phyloP scores from a whole-genome alignment of 2,113 vertebrate species.

The Plecturocebus donacophilus region DNA sequence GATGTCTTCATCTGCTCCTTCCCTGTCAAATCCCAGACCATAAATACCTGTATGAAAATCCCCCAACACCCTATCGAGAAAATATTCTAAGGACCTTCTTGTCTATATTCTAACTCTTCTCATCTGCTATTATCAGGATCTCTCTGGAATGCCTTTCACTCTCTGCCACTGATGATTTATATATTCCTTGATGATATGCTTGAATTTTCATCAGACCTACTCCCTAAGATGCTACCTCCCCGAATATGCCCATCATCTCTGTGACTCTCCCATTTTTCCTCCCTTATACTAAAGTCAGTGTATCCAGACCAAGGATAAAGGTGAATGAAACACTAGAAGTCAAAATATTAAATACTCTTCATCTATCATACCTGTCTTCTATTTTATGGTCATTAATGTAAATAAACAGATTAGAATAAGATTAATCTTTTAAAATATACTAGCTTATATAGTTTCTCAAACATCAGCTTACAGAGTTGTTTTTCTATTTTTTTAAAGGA shows the following conservation, averaged over 20 bases:
- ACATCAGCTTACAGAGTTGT: neutral
- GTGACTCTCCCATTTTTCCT: neutral
- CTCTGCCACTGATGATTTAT: neutral
- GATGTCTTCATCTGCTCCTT: neutral
- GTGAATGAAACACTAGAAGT: neutral
- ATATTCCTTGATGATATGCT: neutral
- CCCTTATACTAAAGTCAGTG: neutral
- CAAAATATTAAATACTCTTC: constrained; percentile 17
- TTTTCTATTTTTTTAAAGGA: neutral
- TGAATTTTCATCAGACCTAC: neutral
- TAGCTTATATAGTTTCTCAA: neutral
- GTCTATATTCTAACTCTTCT: neutral
- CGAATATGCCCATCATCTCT: neutral
- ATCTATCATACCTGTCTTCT: neutral
- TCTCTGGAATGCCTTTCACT: neutral
- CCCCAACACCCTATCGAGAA: neutral
- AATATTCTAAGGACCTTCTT: neutral
- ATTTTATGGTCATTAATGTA: neutral
- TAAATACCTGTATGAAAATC: neutral
- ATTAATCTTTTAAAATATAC: neutral
- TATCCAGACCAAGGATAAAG: neutral
- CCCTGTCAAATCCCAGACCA: neutral
- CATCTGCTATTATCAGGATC: neutral
- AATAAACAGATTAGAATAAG: neutral
- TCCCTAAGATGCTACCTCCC: neutral